Percentiles rank a stretch among this genome's conserved stretches.
Conservation (phyloP, 2,888 invertebrate genomes). For the Falcaria lacertinaria region DNA sequence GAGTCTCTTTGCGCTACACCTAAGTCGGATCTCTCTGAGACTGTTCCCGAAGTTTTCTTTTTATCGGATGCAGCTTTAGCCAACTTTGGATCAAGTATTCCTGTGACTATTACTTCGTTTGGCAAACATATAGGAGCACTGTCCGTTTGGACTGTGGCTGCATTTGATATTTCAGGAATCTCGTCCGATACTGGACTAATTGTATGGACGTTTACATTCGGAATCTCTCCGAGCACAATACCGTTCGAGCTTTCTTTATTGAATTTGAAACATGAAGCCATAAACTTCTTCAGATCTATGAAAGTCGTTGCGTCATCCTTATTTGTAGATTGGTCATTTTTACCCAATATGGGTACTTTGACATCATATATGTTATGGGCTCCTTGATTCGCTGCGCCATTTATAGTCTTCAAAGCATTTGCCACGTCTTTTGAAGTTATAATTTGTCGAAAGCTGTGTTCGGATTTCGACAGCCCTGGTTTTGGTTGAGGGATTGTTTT, state of each 20-base stretch:
- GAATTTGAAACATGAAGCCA: slow-evolving; percentile 61
- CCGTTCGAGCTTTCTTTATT: slow-evolving; percentile 38
- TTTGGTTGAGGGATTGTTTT: slow-evolving; percentile 19
- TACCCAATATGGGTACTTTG: slow-evolving; percentile 43
- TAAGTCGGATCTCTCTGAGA: slow-evolving; percentile 57
- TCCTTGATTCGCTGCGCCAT: slow-evolving; percentile 32
- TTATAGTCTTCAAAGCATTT: slow-evolving; percentile 57
- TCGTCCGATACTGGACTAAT: slow-evolving; percentile 23
- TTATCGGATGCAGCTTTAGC: slow-evolving; percentile 42
- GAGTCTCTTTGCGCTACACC: slow-evolving; percentile 56
- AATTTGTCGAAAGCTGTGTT: slow-evolving; percentile 59
- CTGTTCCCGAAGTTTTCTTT: slow-evolving; percentile 51
- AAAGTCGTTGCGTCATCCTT: slow-evolving; percentile 43
- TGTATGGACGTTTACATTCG: slow-evolving; percentile 34
- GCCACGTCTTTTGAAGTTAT: slow-evolving; percentile 60
- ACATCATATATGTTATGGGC: slow-evolving; percentile 40
- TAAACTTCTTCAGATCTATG: slow-evolving; percentile 58
- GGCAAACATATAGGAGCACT: slow-evolving; percentile 17
- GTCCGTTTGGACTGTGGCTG: slow-evolving; percentile 26
- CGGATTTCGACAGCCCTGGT: slow-evolving; percentile 64
- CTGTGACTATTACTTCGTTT: slow-evolving; percentile 51
- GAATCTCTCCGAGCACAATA: slow-evolving; percentile 31
- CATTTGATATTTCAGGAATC: slow-evolving; percentile 16
- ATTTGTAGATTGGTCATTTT: slow-evolving; percentile 18
- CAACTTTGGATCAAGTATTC: slow-evolving; percentile 37